These are phyloP conservation scores for Myotis lucifugus DNA, from an alignment of 2,113 vertebrate genomes.

Conservation along the genomic window DNA sequence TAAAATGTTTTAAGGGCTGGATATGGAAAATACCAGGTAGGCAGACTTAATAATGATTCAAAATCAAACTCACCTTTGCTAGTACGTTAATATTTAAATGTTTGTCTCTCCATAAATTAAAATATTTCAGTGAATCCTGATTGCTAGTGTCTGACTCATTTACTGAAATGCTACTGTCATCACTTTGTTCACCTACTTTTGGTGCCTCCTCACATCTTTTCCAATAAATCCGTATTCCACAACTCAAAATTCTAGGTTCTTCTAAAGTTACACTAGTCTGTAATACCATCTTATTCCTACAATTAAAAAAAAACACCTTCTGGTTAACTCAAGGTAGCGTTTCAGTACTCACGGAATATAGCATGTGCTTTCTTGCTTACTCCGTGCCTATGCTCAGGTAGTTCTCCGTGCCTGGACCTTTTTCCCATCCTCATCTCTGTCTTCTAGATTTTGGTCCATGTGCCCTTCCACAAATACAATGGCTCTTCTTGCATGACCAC, in stretches of 20 bases:
- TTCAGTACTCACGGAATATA: background rate
- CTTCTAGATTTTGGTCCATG: background rate
- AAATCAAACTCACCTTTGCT: background rate
- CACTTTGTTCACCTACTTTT: background rate
- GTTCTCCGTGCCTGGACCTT: background rate
- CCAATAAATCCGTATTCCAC: background rate
- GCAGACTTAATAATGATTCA: background rate
- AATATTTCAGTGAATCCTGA: background rate
- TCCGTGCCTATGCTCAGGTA: background rate
- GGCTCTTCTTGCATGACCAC: background rate
- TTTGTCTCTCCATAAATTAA: constrained; percentile 18
- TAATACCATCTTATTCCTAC: background rate
- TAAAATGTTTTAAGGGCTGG: background rate
- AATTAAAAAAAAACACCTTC: background rate
- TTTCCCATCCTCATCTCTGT: background rate
- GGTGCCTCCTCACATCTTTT: background rate
- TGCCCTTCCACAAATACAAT: background rate
- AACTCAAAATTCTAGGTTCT: background rate
- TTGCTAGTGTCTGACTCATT: background rate
- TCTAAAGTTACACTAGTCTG: background rate
- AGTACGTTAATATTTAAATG: background rate
- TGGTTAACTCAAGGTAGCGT: background rate
- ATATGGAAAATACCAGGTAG: background rate
- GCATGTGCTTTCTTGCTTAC: background rate
- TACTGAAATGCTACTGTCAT: background rate